Conservation (phyloP, 2,113 vertebrate genomes). For the Xenopus borealis region DNA sequence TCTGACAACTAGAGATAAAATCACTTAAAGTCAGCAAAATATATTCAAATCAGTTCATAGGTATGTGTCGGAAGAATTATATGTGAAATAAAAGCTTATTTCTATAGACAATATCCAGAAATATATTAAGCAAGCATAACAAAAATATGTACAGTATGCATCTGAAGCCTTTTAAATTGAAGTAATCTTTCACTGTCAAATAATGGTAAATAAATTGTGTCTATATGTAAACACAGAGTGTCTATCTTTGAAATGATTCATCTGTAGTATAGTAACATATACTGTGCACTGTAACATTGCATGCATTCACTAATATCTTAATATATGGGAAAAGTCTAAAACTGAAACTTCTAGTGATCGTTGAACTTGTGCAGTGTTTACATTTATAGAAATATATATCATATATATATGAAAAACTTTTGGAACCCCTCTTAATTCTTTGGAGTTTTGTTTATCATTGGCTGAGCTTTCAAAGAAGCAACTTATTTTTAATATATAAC, state of each 20-base stretch:
- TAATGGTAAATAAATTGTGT: background rate
- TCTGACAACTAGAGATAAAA: background rate
- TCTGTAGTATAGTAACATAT: background rate
- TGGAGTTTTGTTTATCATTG: no score
- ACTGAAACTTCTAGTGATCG: no score
- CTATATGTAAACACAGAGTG: background rate
- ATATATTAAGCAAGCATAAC: background rate
- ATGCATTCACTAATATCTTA: no score
- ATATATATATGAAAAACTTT: no score
- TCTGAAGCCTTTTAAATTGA: background rate
- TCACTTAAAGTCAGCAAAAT: background rate
- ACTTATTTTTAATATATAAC: no score
- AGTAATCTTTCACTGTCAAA: background rate
- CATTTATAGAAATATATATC: no score
- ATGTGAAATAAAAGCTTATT: background rate
- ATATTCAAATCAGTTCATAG: background rate
- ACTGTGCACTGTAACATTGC: no score
- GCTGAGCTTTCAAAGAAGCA: no score
- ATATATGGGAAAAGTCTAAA: no score
- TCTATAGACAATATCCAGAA: background rate
- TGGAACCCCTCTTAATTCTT: no score
- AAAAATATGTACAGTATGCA: background rate
- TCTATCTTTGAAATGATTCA: background rate
- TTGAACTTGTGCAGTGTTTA: no score
- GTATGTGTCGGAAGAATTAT: background rate